Evolutionary conservation across 2,113 vertebrate species (phyloP).

Genomic region (Zosterops japonicus): DNA sequence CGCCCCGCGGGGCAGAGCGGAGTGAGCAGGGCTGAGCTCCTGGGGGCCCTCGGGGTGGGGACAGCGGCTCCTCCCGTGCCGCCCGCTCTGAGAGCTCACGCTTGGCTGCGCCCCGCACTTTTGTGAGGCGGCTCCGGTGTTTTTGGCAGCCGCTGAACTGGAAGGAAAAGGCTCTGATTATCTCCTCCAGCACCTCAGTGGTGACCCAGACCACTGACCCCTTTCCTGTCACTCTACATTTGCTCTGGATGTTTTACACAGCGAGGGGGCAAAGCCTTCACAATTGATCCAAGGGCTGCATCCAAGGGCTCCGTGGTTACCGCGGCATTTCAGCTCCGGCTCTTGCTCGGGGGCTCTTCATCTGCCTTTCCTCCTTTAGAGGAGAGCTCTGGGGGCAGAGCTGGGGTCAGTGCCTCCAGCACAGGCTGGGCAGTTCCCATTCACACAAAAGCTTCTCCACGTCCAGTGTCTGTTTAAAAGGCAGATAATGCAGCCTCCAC

Average conservation of each 20-base stretch:
- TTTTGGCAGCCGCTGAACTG: slow-evolving; percentile 38
- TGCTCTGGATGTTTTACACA: slow-evolving; percentile 39
- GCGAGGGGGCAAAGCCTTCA: slow-evolving; percentile 11
- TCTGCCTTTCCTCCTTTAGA: not conserved
- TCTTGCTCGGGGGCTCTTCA: not conserved
- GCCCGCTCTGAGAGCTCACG: not conserved
- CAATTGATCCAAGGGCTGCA: not conserved
- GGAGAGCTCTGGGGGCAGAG: rapidly evolving
- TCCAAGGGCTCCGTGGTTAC: not conserved
- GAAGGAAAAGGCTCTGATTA: slow-evolving; percentile 61
- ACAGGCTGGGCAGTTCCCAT: not conserved
- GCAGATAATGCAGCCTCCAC: not conserved
- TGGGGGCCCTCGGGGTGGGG: rapidly evolving
- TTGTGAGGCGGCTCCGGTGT: not conserved
- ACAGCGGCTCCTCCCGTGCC: not conserved
- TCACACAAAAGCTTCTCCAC: not conserved
- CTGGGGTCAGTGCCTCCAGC: not conserved
- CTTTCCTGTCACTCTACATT: slow-evolving; percentile 53
- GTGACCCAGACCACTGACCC: slow-evolving; percentile 49
- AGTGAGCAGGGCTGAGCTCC: not conserved
- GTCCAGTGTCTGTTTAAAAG: not conserved
- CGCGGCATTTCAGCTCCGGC: rapidly evolving
- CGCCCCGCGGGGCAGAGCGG: rapidly evolving
- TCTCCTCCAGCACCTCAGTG: slow-evolving; percentile 53
- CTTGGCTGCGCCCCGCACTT: not conserved